Base-by-base conservation (phyloP, 2,113 vertebrate genomes). In the Hylia prasina region DNA sequence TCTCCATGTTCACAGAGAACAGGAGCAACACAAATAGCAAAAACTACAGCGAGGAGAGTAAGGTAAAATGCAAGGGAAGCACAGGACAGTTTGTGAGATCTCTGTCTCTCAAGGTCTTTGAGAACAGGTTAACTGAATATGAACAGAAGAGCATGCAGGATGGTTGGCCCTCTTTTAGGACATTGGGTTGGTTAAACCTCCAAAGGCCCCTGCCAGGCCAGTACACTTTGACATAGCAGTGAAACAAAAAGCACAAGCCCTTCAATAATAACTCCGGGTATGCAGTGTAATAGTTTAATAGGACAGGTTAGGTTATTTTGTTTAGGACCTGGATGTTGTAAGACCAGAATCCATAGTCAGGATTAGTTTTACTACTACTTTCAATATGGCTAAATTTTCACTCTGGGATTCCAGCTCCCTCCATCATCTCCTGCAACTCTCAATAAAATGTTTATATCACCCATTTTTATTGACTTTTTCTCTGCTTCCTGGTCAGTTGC, bases 1-100 rank as follows among this genome's bases (percentile, higher is more conserved):
- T 76, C 25, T 76, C 25, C 1, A 0, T 31, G 15, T 53, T 78
- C 25, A 10, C 0, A 4, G 72, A 78, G 25, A 48, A 23, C 0
- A 2, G 28, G 23, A 84, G n/a, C 42, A 54, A 47, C 7, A 27
- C 35, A 8, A 44, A 84, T 0, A 47, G n/a, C 20, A 58, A 81
- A 80, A 75, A 6, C 18, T 64, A 15, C 3, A 1, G n/a, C 60
- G 44, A 58, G 44, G 33, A 37, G 20, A 91, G 39, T 25, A 71
- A 64, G 37, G 10, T 30, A 25, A 83, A 69, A 35, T 10, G 7
- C 3, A 11, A 80, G 63, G 3, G 2, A 71, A 88, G n/a, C 28
- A 73, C 5, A 3, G 21, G 45, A 10, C 15, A 7, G 20, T 69
- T 70, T 83, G 35, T 69, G 45, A 18, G 68, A 56, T 42, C 65